Percentiles rank a stretch among this genome's conserved stretches.
Evolutionary conservation across 2,888 invertebrate species (phyloP).

Genomic region (Aphidius colemani): DNA sequence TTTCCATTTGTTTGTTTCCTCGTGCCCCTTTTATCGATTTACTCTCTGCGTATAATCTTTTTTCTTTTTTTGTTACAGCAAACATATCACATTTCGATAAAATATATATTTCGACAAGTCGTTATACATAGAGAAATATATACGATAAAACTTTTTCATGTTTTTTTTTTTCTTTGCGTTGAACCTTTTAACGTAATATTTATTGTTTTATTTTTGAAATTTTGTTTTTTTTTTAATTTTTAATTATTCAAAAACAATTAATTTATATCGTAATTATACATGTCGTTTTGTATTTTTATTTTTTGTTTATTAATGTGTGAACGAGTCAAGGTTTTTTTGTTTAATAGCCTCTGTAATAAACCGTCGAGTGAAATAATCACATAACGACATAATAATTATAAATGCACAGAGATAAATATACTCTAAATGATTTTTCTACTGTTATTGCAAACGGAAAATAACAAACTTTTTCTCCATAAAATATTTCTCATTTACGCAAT

Average conservation of each 20-base stretch:
- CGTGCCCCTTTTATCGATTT: slow-evolving; percentile 12
- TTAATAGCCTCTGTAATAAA: slow-evolving; percentile 25
- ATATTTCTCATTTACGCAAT: neutral
- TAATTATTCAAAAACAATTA: too few relatives aligned
- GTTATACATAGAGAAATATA: neutral
- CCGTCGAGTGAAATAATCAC: slow-evolving; percentile 18
- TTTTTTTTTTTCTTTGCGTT: neutral
- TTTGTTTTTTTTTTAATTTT: too few relatives aligned
- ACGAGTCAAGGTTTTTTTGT: slow-evolving; percentile 25
- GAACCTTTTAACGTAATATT: neutral
- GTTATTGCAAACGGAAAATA: slow-evolving; percentile 16
- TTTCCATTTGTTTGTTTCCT: neutral
- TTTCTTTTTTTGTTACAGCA: too few relatives aligned
- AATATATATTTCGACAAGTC: neutral
- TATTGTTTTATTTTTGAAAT: too few relatives aligned
- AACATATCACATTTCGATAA: neutral
- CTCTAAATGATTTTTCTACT: slow-evolving; percentile 6
- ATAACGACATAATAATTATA: slow-evolving; percentile 11
- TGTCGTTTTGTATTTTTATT: too few relatives aligned
- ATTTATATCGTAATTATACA: too few relatives aligned
- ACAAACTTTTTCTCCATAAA: neutral
- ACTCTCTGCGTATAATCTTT: neutral
- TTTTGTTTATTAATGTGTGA: slow-evolving; percentile 1
- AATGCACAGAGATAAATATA: slow-evolving; percentile 23
- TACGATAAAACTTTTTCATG: neutral